Evolutionary conservation across 2,797 vertebrate species (phyloP).

Genomic region (Lacerta bilineata): DNA sequence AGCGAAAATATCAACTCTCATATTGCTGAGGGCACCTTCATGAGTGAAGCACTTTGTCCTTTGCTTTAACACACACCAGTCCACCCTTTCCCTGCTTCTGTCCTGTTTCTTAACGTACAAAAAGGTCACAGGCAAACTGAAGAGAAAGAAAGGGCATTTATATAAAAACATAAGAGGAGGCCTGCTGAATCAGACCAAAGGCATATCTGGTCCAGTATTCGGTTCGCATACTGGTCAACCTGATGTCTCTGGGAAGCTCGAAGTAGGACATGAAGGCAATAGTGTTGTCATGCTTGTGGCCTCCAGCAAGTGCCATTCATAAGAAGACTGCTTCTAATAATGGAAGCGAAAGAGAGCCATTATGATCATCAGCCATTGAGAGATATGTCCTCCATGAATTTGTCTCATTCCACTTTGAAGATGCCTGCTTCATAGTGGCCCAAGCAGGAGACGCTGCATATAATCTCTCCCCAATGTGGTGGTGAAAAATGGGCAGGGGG

Average conservation of each 20-base stretch:
- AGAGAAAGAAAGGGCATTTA: neutral
- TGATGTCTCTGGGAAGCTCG: neutral
- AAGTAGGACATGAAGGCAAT: too few relatives aligned
- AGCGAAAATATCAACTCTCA: constrained; percentile 5
- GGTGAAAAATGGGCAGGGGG: neutral
- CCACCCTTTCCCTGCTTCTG: neutral
- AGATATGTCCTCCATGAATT: too few relatives aligned
- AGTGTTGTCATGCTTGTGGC: too few relatives aligned
- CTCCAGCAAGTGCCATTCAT: too few relatives aligned
- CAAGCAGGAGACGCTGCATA: neutral
- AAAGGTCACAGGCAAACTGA: constrained; percentile 1
- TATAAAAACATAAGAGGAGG: neutral
- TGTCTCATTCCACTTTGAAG: too few relatives aligned
- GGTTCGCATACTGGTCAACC: neutral
- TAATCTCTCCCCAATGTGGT: neutral
- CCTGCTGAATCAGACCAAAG: neutral
- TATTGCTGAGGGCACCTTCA: neutral
- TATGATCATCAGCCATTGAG: too few relatives aligned
- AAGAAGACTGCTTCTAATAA: too few relatives aligned
- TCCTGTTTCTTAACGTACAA: neutral
- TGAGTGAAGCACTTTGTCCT: neutral
- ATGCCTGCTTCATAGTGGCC: neutral
- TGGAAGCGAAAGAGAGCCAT: too few relatives aligned
- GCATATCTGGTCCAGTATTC: neutral
- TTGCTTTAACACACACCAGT: neutral